Evolutionary conservation across 2,797 vertebrate species (phyloP), one percentile per base, ranked within the genome.

Genomic region (Tapera naevia): DNA sequence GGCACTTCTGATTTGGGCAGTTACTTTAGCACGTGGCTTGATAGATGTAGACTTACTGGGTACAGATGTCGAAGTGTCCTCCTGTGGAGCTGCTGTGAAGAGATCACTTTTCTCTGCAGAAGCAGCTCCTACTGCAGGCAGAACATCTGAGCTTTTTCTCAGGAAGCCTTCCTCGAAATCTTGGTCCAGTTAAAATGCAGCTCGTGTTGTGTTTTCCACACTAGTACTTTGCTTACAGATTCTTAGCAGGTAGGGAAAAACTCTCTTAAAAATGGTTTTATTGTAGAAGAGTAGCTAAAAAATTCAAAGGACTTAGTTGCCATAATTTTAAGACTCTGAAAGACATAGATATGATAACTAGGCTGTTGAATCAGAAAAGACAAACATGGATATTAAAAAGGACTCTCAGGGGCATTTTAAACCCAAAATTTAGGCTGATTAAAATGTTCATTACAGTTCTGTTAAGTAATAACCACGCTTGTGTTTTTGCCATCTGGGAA

Each of bases 201-300:
- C 23, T 24, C 85, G n/a, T 28, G 78, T 81, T 50, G 65, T 45
- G 28, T 41, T 80, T 80, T 92, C 89, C 65, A 96, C 89, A 28
- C 91, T 80, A 53, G 95, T 72, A 87, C 93, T 96, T 91, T 62
- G 65, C 86, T 94, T 96, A 78, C 95, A 93, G 13, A 62, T 93
- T 64, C 39, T 41, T 50, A 96, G 91, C 28, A 97, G 83, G 24
- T 96, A 88, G 61, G 95, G 96, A 46, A 60, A 96, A 50, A 82
- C 69, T 79, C 73, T 67, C 57, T 88, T 92, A 51, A 96, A 88
- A 96, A 96, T 45, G 53, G 95, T 79, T 33, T 96, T 95, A 56
- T 91, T 86, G 70, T 95, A 96, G 74, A 95, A 92, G 46, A 96
- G 95, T 81, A 95, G 64, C 91, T 97, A 56, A 57, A 76, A 74